Base-by-base conservation (phyloP, 2,113 vertebrate species). In the Catagonus wagneri region DNA sequence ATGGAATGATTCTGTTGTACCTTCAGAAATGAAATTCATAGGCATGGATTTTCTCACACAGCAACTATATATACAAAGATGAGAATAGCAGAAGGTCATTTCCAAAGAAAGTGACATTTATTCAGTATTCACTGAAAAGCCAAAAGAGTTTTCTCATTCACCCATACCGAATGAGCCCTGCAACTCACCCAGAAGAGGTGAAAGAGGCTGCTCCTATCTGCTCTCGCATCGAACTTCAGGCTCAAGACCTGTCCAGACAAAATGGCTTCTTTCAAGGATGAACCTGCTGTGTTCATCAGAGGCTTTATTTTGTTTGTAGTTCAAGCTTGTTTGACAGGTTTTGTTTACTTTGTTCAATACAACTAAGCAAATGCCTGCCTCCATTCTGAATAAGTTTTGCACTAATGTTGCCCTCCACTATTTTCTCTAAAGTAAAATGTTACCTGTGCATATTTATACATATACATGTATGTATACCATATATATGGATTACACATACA, bases 1-100 rank as follows among this genome's bases (percentile, higher is more conserved):
- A 85, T 89, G 94, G 95, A 97, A 96, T 95, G 93, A 95, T 96
- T 96, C 95, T 90, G 92, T 93, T 97, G 95, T 95, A 93, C 90
- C 89, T 86, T 96, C 71, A 92, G 95, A 96, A 98, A 97, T 95
- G 90, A 97, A 98, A 97, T 96, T 96, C 94, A 84, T 96, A 89
- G 94, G 69, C 92, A 96, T 97, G 93, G 88, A 95, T 96, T 96
- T 97, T 98, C 89, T 98, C 86, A 94, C 86, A 95, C 29, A 96
- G 96, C 63, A 96, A 90, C 97, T 97, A 97, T 95, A 98, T 96
- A 87, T 81, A 98, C 97, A 97, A 97, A 97, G 95, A 97, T 95
- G 96, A 98, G 96, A 98, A 97, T 78, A 97, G 96, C 61, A 95
- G 95, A 96, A 97, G 96, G 96, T 97, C 96, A 98, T 97, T 98